Base-by-base conservation (phyloP, 2,888 invertebrate species). In the Melanostoma mellinum region DNA sequence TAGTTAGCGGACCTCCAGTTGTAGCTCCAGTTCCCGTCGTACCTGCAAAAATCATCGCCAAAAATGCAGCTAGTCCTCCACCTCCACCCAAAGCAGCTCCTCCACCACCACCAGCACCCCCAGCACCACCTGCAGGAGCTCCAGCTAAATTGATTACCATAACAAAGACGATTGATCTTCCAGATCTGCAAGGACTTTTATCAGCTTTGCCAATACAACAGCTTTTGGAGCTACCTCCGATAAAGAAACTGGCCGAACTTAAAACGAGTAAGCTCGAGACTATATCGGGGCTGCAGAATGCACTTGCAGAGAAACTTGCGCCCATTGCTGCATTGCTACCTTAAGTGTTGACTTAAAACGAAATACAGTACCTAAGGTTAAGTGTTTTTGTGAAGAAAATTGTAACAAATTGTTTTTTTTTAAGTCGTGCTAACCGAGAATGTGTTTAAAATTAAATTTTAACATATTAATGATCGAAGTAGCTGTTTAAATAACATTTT, bases 291-390 rank as follows among this genome's bases (percentile, higher is more conserved):
- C 30, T 79, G 6, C 67, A 79, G 36, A 53, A 56, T n/a, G 72
- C 73, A 9, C 38, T 81, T 36, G 71, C 71, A 40, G 56, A 63
- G 20, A 82, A 77, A 44, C 67, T 82, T 1, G 81, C 81, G 10
- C 60, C 80, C 8, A 46, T 82, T 48, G 82, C 82, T 65, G 61
- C 84, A 36, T 48, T 84, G 60, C 52, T 84, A 63, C 84, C 84
- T 8, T 84, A 67, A 48, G 33, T 6, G 20, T 20, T 20, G 20
- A 20, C 20, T 20, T 20, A 20, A 20, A 20, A 20, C 20, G 20
- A 20, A 20, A 20, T 20, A 20, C 20, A 20, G 20, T 20, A 20
- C 20, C 20, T 20, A 1, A 20, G 20, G 0, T 20, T 20, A 20
- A 20, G 20, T 20, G 20, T 20, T 20, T 20, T 20, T 20, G 20